Evolutionary conservation across 2,113 vertebrate genomes (phyloP).

Genomic region (Atherinomorus stipes): DNA sequence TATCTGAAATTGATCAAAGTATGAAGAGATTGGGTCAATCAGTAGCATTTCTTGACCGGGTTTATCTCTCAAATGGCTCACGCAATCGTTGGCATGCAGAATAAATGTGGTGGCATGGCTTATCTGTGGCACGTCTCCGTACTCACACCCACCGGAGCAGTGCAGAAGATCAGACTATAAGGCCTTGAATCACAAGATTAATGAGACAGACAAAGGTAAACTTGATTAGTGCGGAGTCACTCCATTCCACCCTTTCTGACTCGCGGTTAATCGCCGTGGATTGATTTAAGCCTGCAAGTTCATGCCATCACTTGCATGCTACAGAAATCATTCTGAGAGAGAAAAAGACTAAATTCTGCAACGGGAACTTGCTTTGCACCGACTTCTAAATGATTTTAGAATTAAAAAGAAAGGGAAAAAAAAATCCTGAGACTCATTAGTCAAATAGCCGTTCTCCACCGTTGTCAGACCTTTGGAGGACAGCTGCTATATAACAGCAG

Average conservation of each 20-base stretch:
- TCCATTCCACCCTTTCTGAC: conserved; percentile 56
- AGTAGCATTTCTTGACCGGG: conserved; percentile 40
- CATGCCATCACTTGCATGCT: conserved; percentile 25
- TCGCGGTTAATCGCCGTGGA: conserved; percentile 52
- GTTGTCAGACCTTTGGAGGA: conserved; percentile 34
- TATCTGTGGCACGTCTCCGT: conserved; percentile 62
- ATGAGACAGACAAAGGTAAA: conserved; percentile 73
- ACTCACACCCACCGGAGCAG: conserved; percentile 54
- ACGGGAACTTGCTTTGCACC: conserved; percentile 6
- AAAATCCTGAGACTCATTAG: conserved; percentile 41
- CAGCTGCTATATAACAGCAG: conserved; percentile 68
- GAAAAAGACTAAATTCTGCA: conserved; percentile 21
- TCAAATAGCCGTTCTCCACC: conserved; percentile 57
- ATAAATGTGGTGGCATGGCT: conserved; percentile 47
- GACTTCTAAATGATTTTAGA: conserved; percentile 36
- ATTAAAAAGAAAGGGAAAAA: conserved; percentile 6
- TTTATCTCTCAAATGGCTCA: conserved; percentile 41
- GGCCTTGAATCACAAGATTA: conserved; percentile 65
- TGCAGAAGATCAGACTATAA: conserved; percentile 45
- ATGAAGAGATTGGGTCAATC: conserved; percentile 59
- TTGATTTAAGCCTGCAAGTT: conserved; percentile 57
- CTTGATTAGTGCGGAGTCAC: conserved; percentile 58
- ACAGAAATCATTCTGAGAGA: conserved; percentile 26
- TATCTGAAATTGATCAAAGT: conserved; percentile 65
- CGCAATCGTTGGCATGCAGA: conserved; percentile 37